phyloP scores from a whole-genome alignment of 2,113 vertebrate species.

The Butorides virescens region DNA sequence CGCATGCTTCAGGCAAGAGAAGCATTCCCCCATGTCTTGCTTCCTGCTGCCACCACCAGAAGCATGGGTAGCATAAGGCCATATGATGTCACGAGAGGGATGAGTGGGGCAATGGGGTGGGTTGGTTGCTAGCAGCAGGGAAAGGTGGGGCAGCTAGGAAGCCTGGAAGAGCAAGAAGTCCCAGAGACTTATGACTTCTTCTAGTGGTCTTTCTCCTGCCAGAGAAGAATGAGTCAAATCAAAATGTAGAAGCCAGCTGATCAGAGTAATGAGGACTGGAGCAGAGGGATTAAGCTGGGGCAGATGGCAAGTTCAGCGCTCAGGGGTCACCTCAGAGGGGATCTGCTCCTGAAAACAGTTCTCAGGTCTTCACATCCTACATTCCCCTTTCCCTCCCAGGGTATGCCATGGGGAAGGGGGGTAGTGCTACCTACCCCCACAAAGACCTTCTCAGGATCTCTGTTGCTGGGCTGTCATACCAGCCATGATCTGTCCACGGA shows the following conservation, averaged over 20 bases:
- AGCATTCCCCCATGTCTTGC: not conserved
- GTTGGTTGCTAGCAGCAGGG: not conserved
- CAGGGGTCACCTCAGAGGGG: not conserved
- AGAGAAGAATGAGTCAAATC: not conserved
- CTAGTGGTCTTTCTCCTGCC: not conserved
- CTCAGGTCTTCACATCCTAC: not conserved
- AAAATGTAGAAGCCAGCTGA: not conserved
- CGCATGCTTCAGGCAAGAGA: not conserved
- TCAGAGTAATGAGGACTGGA: not conserved
- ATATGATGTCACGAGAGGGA: not conserved
- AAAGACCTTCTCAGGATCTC: not conserved
- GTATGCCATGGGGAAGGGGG: not conserved
- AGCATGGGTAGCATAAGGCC: not conserved
- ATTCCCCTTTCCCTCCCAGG: not conserved
- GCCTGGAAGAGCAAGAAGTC: not conserved
- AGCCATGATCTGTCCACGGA: not conserved
- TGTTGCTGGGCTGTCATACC: not conserved
- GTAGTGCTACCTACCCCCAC: not conserved
- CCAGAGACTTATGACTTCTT: not conserved
- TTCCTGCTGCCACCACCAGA: not conserved
- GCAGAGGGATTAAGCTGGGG: not conserved
- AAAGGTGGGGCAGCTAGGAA: not conserved
- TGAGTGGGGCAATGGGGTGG: not conserved
- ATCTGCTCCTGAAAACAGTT: not conserved
- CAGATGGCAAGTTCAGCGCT: not conserved